Percentiles rank a stretch among this genome's conserved stretches.
phyloP scores from a whole-genome alignment of 2,113 vertebrate genomes.

The Alethe castanea region DNA sequence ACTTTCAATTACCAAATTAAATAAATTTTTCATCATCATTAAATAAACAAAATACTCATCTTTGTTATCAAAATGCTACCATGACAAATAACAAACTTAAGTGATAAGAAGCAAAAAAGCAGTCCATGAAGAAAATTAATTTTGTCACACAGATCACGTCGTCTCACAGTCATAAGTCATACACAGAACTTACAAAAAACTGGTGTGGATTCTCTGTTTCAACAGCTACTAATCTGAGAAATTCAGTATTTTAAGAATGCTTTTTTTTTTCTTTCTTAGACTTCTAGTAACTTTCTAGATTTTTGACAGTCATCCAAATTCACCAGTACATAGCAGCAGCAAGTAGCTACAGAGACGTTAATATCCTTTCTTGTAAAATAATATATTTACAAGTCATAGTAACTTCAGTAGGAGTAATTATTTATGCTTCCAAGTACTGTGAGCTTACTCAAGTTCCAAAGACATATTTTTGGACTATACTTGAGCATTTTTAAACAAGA shows the following conservation, averaged over 20 bases:
- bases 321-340: not conserved
- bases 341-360: not conserved
- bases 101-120: not conserved
- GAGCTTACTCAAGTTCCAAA: not conserved
- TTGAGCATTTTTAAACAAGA: not conserved
- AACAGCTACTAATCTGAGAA: not conserved
- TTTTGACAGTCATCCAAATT: not conserved
- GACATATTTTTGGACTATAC: not conserved
- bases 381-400: not conserved
- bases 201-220: not conserved
- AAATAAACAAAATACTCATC: not conserved
- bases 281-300: not conserved
- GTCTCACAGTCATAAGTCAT: not conserved
- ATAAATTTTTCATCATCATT: not conserved
- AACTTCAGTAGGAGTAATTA: not conserved
- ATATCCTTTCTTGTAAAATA: not conserved
- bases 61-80: not conserved
- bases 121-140: not conserved
- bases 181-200: not conserved
- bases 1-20: not conserved
- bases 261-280: not conserved
- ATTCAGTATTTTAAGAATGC: not conserved
- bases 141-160: not conserved
- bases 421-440: not conserved
- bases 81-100: not conserved